These are phyloP conservation scores for Mystacornis crossleyi DNA, from an alignment of 2,113 vertebrate genomes.

Conservation along the genomic window DNA sequence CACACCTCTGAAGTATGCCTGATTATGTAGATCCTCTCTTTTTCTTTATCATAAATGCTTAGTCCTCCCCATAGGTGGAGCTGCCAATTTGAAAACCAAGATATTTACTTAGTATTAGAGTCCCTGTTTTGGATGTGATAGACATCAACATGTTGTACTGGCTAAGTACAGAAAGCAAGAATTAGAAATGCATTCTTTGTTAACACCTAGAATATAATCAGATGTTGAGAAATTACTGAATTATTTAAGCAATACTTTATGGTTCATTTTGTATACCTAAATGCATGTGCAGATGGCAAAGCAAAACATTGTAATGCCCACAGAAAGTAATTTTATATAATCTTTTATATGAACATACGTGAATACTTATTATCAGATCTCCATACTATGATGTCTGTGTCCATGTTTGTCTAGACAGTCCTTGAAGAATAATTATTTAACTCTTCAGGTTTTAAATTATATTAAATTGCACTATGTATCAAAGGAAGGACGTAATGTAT, in stretches of 20 bases:
- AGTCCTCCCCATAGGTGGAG: neutral
- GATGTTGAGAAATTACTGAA: neutral
- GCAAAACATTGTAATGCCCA: neutral
- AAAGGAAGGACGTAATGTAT: neutral
- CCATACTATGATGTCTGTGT: neutral
- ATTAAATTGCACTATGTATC: neutral
- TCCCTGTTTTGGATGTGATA: neutral
- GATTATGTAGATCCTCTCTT: neutral
- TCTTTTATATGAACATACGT: neutral
- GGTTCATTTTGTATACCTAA: neutral
- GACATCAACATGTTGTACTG: neutral
- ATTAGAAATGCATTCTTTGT: neutral
- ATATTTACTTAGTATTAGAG: neutral
- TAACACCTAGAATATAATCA: constrained; percentile 1
- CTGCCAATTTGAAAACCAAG: neutral
- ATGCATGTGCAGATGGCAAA: neutral
- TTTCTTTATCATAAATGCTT: neutral
- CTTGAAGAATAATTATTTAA: neutral
- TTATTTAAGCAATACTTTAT: neutral
- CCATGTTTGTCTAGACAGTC: constrained; percentile 50
- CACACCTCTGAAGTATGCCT: neutral
- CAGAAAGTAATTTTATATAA: neutral
- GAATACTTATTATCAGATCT: neutral
- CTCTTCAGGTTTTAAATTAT: constrained; percentile 10
- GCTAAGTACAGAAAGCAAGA: neutral